phyloP scores from a whole-genome alignment of 2,113 vertebrate species.

The Serilophus lunatus region DNA sequence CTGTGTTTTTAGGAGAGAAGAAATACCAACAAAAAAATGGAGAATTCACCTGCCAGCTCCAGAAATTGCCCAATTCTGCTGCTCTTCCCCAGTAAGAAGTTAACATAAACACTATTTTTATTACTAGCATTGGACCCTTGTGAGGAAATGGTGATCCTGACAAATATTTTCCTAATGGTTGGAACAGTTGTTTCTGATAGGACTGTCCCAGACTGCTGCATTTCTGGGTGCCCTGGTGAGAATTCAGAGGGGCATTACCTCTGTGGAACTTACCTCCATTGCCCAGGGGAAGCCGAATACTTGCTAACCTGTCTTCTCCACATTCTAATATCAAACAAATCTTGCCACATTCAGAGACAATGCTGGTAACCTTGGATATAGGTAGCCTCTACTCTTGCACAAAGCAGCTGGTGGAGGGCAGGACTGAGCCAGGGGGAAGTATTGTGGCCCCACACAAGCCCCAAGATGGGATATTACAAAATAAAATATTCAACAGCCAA shows the following conservation, averaged over 20 bases:
- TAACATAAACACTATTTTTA: neutral
- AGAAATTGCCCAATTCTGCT: neutral
- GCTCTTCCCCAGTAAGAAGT: neutral
- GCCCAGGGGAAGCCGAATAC: neutral
- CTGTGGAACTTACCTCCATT: neutral
- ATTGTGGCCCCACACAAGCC: neutral
- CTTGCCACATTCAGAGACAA: neutral
- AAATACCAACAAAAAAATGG: neutral
- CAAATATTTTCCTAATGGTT: neutral
- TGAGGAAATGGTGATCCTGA: neutral
- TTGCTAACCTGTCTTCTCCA: neutral
- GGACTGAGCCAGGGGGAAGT: neutral
- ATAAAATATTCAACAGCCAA: neutral
- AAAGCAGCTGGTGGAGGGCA: neutral
- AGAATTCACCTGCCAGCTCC: neutral
- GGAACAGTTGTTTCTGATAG: neutral
- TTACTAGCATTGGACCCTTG: neutral
- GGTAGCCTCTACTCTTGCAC: neutral
- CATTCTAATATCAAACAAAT: neutral
- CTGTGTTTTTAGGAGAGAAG: neutral
- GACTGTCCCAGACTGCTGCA: neutral
- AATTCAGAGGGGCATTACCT: neutral
- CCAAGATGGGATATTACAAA: neutral
- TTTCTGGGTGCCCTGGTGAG: neutral
- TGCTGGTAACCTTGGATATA: neutral